phyloP scores from a whole-genome alignment of 2,888 invertebrate species.

The Electrophaes corylata region DNA sequence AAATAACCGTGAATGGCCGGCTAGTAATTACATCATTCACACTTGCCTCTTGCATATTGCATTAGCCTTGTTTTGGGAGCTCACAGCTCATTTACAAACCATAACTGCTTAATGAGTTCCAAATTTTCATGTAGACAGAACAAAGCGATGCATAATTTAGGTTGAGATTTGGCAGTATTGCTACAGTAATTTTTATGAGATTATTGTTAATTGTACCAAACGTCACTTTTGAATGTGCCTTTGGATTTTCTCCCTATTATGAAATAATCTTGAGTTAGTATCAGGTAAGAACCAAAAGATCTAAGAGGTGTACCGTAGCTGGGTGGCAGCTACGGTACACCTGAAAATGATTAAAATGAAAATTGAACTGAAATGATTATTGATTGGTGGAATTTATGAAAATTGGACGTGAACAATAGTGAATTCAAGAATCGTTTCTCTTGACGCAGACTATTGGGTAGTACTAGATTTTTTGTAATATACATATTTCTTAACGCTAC shows the following conservation, averaged over 20 bases:
- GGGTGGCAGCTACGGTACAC: too few relatives aligned
- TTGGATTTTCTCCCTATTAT: neutral
- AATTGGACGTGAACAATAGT: neutral
- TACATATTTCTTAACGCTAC: slow-evolving; percentile 11
- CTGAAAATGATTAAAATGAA: too few relatives aligned
- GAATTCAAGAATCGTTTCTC: slow-evolving; percentile 5
- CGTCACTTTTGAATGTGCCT: neutral
- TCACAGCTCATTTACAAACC: slow-evolving; percentile 21
- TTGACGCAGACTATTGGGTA: slow-evolving; percentile 8
- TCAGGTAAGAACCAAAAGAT: neutral
- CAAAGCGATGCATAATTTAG: neutral
- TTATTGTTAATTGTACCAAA: neutral
- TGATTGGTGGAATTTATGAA: too few relatives aligned
- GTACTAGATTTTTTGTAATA: too few relatives aligned
- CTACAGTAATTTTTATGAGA: neutral
- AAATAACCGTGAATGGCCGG: slow-evolving; percentile 64
- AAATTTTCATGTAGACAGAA: neutral
- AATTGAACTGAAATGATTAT: too few relatives aligned
- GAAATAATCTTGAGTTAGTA: too few relatives aligned
- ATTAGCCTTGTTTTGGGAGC: slow-evolving; percentile 48
- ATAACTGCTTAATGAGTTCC: slow-evolving; percentile 14
- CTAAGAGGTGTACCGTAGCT: neutral
- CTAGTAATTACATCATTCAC: slow-evolving; percentile 66
- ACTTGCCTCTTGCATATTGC: slow-evolving; percentile 45
- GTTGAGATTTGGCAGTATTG: neutral